Percentiles rank a stretch among this genome's conserved stretches.
Conservation (phyloP, 2,797 vertebrate genomes). For the Moxostoma hubbsi region DNA sequence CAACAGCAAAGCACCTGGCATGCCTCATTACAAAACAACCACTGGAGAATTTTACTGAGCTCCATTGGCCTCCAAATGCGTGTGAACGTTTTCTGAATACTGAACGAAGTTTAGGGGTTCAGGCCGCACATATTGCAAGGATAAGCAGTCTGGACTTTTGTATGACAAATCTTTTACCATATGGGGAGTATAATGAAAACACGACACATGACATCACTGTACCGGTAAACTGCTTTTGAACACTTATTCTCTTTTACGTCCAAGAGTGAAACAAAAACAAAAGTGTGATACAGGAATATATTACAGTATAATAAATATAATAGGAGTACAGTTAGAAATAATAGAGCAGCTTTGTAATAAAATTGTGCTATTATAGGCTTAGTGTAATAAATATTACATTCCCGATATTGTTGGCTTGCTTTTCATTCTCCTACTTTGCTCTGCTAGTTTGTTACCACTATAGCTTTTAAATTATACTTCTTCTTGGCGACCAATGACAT, state of each 20-base stretch:
- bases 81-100: slow-evolving; percentile 16
- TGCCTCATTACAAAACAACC: slow-evolving; percentile 37
- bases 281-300: too few relatives aligned
- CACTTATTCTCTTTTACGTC: not conserved
- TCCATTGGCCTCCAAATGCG: slow-evolving; percentile 25
- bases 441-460: not conserved
- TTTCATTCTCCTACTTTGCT: not conserved
- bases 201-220: not conserved
- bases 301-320: too few relatives aligned
- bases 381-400: not conserved
- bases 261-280: not conserved
- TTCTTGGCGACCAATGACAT: slow-evolving; percentile 17
- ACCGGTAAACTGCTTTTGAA: not conserved
- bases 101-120: slow-evolving; percentile 1
- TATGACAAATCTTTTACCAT: slow-evolving; percentile 1
- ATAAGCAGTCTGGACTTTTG: not conserved
- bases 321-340: too few relatives aligned
- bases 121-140: not conserved
- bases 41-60: slow-evolving; percentile 28
- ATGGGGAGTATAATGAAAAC: slow-evolving; percentile 15
- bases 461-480: not conserved
- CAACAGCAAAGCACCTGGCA: slow-evolving; percentile 45
- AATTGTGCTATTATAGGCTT: too few relatives aligned
- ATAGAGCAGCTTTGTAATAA: too few relatives aligned
- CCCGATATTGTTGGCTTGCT: not conserved